Base-by-base conservation (phyloP, 1,140 invertebrate species). In the Hydropsyche tenuis region DNA sequence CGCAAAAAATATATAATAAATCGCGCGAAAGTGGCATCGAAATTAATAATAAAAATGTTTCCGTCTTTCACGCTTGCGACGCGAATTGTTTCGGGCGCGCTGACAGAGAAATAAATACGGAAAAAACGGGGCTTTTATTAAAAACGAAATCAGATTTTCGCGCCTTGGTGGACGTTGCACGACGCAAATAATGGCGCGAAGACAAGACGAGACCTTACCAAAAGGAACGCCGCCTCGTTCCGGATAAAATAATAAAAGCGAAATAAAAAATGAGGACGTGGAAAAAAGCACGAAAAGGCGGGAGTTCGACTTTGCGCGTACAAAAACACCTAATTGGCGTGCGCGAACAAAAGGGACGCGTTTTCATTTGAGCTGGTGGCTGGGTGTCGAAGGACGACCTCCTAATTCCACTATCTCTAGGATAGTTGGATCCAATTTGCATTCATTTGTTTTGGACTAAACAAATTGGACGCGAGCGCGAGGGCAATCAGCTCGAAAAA, bases 381-480 rank as follows among this genome's bases (percentile, higher is more conserved):
- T n/a, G 63, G 63, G 14, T 43, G 63, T n/a, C n/a, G 6, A 23
- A 23, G 27, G 30, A 43, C 16, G 16, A 4, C 30, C 30, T 37
- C 9, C 9, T 37, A 9, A 3, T 9, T 37, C 9, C 30, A 37
- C 30, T 37, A 9, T 37, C 30, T 37, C 63, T 30, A 9, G 30
- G 56, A 60, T 65, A 65, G 63, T 65, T 65, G 30, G 63, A 43
- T 42, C 63, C 63, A 65, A 65, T 65, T 65, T 65, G 63, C 63
- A 65, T 65, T 65, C 63, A 65, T 65, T 65, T 43, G 20, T 65
- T 51, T 65, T 65, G 42, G 63, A 65, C 63, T 30, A 65, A 65
- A 65, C 63, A 65, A 65, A 65, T 65, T 65, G 63, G 42, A 43
- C 63, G 63, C 42, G 42, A n/a, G 63, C 20, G 23, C 63, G 63